Evolutionary conservation across 2,888 invertebrate genomes (phyloP).

Genomic region (Steinernema scapterisci): DNA sequence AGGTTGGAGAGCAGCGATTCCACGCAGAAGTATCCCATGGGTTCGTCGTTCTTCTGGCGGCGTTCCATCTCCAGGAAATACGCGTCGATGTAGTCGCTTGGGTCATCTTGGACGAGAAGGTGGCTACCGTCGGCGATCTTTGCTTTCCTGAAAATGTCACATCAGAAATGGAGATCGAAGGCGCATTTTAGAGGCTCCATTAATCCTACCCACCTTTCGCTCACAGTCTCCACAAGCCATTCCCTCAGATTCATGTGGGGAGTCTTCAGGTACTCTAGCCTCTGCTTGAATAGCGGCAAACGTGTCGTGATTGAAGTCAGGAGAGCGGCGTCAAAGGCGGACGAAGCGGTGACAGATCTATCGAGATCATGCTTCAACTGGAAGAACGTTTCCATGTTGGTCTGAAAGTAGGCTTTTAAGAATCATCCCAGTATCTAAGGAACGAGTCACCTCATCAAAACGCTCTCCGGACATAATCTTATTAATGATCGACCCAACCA

Average conservation of each 20-base stretch:
- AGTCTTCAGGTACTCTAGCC: neutral
- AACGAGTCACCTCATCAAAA: neutral
- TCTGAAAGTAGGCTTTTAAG: neutral
- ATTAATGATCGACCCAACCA: no score
- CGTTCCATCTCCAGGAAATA: neutral
- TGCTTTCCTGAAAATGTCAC: no score
- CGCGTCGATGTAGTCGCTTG: neutral
- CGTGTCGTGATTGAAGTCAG: neutral
- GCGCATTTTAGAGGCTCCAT: no score
- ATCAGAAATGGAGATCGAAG: no score
- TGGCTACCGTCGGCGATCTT: neutral
- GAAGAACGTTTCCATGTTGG: neutral
- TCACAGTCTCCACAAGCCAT: neutral
- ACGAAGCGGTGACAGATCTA: neutral
- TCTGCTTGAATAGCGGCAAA: neutral
- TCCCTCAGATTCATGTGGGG: neutral
- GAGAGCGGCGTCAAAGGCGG: neutral
- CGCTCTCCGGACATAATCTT: no score
- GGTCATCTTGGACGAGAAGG: neutral
- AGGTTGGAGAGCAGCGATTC: no score
- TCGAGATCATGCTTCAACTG: neutral
- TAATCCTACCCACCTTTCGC: neutral
- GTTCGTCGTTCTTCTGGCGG: neutral
- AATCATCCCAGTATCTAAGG: neutral
- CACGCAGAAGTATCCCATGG: neutral